phyloP scores from a whole-genome alignment of 2,888 invertebrate species.

The Ecliptopera silaceata region DNA sequence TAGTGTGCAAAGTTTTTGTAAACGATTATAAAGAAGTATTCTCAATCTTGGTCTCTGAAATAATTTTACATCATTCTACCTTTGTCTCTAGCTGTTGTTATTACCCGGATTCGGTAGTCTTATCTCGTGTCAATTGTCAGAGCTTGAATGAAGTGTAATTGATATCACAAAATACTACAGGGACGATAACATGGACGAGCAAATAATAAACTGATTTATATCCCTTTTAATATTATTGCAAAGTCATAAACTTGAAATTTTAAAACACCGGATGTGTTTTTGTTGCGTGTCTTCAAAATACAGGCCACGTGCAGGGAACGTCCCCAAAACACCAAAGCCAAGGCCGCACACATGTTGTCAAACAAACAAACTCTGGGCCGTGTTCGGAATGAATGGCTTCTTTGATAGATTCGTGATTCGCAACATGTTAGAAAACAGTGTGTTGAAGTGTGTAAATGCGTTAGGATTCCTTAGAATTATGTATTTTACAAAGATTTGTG shows the following conservation, averaged over 20 bases:
- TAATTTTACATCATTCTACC: too few relatives aligned
- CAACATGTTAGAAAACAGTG: slow-evolving; percentile 21
- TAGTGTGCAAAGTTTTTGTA: too few relatives aligned
- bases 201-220: slow-evolving; percentile 8
- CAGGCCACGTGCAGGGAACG: slow-evolving; percentile 58
- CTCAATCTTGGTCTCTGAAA: too few relatives aligned
- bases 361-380: slow-evolving; percentile 47
- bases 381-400: slow-evolving; percentile 37
- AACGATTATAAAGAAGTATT: too few relatives aligned
- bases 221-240: slow-evolving; percentile 11
- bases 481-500: too few relatives aligned
- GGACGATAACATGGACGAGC: slow-evolving; percentile 10
- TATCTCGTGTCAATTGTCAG: slow-evolving; percentile 33
- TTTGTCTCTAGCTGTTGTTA: slow-evolving; percentile 21
- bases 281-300: slow-evolving; percentile 42
- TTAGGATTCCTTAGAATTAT: slow-evolving; percentile 15
- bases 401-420: slow-evolving; percentile 37
- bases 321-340: slow-evolving; percentile 50
- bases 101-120: slow-evolving; percentile 35
- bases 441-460: slow-evolving; percentile 16
- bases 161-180: slow-evolving; percentile 23
- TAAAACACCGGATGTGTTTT: slow-evolving; percentile 51
- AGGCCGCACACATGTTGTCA: slow-evolving; percentile 60
- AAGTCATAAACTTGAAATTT: slow-evolving; percentile 11
- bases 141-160: slow-evolving; percentile 25